phyloP scores from a whole-genome alignment of 2,888 invertebrate species.

The Steinernema hermaphroditum region DNA sequence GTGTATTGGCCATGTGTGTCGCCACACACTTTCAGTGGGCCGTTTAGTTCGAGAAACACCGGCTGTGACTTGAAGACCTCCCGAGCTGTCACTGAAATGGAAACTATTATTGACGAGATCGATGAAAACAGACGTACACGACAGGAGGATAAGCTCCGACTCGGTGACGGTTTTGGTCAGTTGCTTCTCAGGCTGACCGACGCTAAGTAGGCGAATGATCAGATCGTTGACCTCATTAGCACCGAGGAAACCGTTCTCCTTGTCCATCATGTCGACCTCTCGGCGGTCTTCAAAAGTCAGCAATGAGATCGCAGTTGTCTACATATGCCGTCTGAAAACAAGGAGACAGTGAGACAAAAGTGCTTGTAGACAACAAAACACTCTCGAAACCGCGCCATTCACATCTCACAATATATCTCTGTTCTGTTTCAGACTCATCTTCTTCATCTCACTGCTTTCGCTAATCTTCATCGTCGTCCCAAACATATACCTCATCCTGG shows the following conservation, averaged over 20 bases:
- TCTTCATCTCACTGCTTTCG: neutral
- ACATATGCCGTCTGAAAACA: too few species aligned
- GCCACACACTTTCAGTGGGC: conserved; percentile 58
- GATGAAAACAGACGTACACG: conserved; percentile 24
- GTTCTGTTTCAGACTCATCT: conserved; percentile 8
- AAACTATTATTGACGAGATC: too few species aligned
- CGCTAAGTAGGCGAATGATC: conserved; percentile 35
- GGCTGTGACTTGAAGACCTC: conserved; percentile 48
- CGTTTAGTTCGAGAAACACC: conserved; percentile 50
- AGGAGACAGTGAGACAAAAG: too few species aligned
- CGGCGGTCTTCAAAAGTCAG: too few species aligned
- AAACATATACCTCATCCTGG: conserved; percentile 4
- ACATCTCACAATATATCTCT: neutral
- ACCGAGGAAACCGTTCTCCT: too few species aligned
- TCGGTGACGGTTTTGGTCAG: conserved; percentile 35
- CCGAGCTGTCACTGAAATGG: conserved; percentile 38
- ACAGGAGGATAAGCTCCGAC: conserved; percentile 35
- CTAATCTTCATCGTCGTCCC: conserved; percentile 26
- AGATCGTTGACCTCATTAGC: conserved; percentile 29
- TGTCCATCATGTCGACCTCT: too few species aligned
- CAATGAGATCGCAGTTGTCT: too few species aligned
- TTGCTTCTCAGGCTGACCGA: conserved; percentile 37
- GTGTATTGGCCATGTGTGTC: conserved; percentile 58
- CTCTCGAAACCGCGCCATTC: neutral
- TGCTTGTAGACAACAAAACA: neutral